Conservation (phyloP, 2,113 vertebrate species). For the Ceyx margarethae region DNA sequence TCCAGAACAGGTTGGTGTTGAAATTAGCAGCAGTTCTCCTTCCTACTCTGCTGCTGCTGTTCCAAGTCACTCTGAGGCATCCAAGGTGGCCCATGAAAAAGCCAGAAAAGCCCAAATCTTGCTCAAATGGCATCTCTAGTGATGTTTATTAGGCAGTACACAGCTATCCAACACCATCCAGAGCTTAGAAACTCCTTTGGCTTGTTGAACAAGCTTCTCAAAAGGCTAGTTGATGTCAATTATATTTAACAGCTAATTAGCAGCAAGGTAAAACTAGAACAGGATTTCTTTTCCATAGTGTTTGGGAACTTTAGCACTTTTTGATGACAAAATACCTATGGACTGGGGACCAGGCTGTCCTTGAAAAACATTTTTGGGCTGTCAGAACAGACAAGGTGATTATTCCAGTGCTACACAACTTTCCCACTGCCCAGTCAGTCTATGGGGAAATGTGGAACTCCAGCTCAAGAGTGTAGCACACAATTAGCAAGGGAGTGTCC, state of each 20-base stretch:
- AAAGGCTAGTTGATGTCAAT: neutral
- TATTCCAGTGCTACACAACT: neutral
- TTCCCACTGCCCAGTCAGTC: neutral
- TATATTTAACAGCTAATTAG: neutral
- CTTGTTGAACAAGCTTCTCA: neutral
- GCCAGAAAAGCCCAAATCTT: neutral
- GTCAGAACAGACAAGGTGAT: neutral
- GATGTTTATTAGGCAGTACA: neutral
- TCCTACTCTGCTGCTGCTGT: neutral
- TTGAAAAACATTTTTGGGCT: neutral
- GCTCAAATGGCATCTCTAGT: neutral
- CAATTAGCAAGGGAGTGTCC: neutral
- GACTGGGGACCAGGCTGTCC: neutral
- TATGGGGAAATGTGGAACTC: neutral
- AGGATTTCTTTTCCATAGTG: neutral
- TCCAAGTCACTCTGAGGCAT: neutral
- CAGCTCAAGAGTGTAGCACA: neutral
- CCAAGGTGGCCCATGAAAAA: neutral
- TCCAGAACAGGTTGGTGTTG: neutral
- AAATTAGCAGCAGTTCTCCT: neutral
- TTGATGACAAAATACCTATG: neutral
- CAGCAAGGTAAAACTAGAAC: neutral
- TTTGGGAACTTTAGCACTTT: neutral
- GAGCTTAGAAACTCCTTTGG: neutral
- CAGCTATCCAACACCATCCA: neutral